Base-by-base conservation (phyloP, 1,140 invertebrate genomes). In the Leptinotarsa lineolata region DNA sequence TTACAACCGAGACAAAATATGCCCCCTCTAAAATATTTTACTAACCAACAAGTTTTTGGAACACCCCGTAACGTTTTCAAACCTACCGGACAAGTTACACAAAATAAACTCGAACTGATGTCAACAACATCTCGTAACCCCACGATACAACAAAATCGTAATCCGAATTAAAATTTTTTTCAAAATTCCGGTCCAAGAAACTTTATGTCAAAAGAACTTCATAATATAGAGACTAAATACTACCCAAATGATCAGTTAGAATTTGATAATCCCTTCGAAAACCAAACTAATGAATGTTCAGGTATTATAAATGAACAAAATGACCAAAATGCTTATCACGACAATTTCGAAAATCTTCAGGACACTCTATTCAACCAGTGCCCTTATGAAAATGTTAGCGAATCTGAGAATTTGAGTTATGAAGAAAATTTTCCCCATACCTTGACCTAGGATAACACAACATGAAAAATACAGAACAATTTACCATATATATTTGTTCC, bases 1-100 rank as follows among this genome's bases (percentile, higher is more conserved):
- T 22, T 44, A 13, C 64, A 66, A 15, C 64, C 21, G 12, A 30
- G 18, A n/a, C n/a, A n/a, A n/a, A n/a, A n/a, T n/a, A n/a, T n/a
- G n/a, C n/a, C n/a, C n/a, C n/a, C n/a, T n/a, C 20, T 21, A 66
- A 66, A 66, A 24, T 66, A 66, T 44, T 66, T 44, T 44, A 24
- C 8, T 8, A 66, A 66, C 22, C 21, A 44, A 44, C 64, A 44
- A 5, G 24, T 66, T 11, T 44, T 22, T 44, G 8, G 44, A 11
- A 24, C 1, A 44, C 64, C 44, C n/a, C n/a, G 3, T 16, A 61
- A 66, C 24, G 64, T 66, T 30, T 66, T 66, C 18, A 18, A 44
- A n/a, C 64, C 64, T 13, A 66, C 21, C 2, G 64, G 21, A 24
- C 44, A 3, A 66, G 3, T 15, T 22, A 13, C 4, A 15, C 2